phyloP scores from a whole-genome alignment of 2,888 invertebrate genomes.

The Tetragonula carbonaria region DNA sequence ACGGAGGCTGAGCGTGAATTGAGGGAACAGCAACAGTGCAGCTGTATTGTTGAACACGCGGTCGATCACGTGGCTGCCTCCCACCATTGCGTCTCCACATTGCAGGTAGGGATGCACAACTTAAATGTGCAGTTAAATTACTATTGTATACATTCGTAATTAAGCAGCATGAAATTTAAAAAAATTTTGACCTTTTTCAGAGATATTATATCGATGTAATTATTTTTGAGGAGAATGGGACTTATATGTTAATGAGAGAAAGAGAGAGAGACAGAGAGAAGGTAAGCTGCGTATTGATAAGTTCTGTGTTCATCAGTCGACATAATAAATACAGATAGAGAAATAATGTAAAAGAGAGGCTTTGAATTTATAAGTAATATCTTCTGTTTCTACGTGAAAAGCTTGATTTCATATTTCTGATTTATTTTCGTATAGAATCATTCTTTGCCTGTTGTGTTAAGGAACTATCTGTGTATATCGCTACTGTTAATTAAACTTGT shows the following conservation, averaged over 20 bases:
- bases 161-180: not conserved
- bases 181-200: not conserved
- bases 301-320: not conserved
- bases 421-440: too few species aligned
- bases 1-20: slow-evolving; percentile 75
- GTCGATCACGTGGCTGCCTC: slow-evolving; percentile 70
- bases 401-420: too few species aligned
- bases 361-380: too few species aligned
- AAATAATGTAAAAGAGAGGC: too few species aligned
- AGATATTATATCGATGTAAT: not conserved
- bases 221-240: not conserved
- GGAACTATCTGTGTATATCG: not conserved
- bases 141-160: not conserved
- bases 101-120: slow-evolving; percentile 5
- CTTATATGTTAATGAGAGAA: not conserved
- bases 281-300: not conserved
- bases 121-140: slow-evolving; percentile 3
- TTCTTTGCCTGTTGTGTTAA: too few species aligned
- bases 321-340: not conserved
- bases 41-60: slow-evolving; percentile 77
- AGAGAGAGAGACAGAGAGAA: too few species aligned
- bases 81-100: slow-evolving; percentile 16
- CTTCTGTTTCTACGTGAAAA: too few species aligned
- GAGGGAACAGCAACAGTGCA: slow-evolving; percentile 73
- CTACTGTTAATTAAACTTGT: not conserved